These are phyloP conservation scores for Rhinolophus sinicus DNA, from an alignment of 2,113 vertebrate genomes.

Conservation along the genomic window DNA sequence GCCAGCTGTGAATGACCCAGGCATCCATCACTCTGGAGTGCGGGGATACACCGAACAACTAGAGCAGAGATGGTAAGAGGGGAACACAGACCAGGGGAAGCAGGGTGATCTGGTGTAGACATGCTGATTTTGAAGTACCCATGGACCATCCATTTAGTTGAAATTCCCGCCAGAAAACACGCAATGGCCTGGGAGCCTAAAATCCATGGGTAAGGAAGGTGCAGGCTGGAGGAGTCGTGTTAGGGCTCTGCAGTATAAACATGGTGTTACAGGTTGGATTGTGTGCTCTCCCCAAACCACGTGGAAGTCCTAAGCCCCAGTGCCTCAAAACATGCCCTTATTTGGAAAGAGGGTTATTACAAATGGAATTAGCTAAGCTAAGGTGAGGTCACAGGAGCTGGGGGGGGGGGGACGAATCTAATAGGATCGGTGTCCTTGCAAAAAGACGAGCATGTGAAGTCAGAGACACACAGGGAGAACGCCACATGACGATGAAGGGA, in stretches of 20 bases:
- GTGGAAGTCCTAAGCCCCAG: not conserved
- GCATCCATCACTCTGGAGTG: too few relatives aligned
- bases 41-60: too few relatives aligned
- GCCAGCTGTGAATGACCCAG: not conserved
- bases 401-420: not conserved
- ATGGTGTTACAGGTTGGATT: not conserved
- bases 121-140: not conserved
- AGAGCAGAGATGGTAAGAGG: too few relatives aligned
- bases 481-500: not conserved
- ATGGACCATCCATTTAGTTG: not conserved
- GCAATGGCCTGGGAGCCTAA: too few relatives aligned
- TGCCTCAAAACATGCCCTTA: not conserved
- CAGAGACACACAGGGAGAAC: not conserved
- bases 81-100: accelerated
- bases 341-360: not conserved
- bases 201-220: not conserved
- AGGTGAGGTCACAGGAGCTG: not conserved
- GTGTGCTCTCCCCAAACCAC: not conserved
- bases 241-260: too few relatives aligned
- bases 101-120: accelerated
- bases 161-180: not conserved
- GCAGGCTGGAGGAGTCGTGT: accelerated
- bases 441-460: accelerated
- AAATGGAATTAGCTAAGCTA: not conserved
- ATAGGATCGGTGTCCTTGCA: too few relatives aligned